Base-by-base conservation (phyloP, 2,797 vertebrate genomes). In the Mus caroli region DNA sequence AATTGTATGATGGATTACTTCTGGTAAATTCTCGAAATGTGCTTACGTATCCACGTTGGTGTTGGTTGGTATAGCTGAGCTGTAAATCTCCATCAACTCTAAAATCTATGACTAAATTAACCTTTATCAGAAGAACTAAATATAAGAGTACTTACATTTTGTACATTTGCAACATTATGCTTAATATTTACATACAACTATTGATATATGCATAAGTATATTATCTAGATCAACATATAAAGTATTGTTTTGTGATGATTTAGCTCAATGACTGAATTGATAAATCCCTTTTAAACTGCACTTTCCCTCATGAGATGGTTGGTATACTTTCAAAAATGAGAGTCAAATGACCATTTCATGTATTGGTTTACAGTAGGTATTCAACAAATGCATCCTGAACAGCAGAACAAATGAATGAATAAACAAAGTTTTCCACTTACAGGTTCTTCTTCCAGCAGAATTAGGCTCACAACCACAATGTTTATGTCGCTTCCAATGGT, bases 401-500 rank as follows among this genome's bases (percentile, higher is more conserved):
- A 31, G 31, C 40, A 82, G 34, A 91, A 43, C 3, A 37, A 91
- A 77, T 56, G 24, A 77, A 60, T 60, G 75, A 58, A 85, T 19
- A 71, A 78, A 56, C 10, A 7, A 75, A 75, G 10, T 46, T 19
- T 54, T 31, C 22, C 79, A 99, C 99, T 99, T 99, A 99, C 99
- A 40, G 99, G 99, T 78, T 99, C 99, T 75, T 99, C 99, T 91
- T 99, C 99, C 97, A 99, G 98, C 46, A 99, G 99, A 92, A 99
- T 98, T 93, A 99, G 98, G 97, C 99, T 99, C 90, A 99, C 99
- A 94, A 99, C 99, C 4, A 99, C 98, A 43, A 99, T 99, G 97
- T 99, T 99, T 96, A 99, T 99, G 96, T 99, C 99, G 2, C 99
- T 99, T 97, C 99, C 99, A 95, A 99, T 99, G 83, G 99, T 99